Percentiles rank a stretch among this genome's conserved stretches.
Evolutionary conservation across 2,113 vertebrate species (phyloP).

Genomic region (Fulmarus glacialis): DNA sequence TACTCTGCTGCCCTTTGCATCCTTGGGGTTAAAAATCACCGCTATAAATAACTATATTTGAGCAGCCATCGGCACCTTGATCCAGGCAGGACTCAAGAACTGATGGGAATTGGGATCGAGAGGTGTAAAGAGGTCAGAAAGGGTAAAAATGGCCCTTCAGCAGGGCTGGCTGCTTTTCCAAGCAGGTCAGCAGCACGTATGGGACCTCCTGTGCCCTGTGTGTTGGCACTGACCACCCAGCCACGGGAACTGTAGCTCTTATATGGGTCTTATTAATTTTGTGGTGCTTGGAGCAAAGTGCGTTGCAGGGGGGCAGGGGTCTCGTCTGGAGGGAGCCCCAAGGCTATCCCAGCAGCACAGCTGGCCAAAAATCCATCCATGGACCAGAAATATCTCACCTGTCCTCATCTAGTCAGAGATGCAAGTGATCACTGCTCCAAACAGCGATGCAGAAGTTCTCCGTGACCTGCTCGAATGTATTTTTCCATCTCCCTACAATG

Average conservation of each 20-base stretch:
- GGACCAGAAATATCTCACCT: background rate
- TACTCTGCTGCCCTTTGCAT: background rate
- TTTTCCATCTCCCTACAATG: background rate
- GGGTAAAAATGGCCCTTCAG: background rate
- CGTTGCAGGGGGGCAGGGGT: background rate
- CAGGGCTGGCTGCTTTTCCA: background rate
- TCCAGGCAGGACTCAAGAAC: background rate
- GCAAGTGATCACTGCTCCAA: background rate
- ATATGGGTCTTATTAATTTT: background rate
- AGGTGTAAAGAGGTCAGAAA: background rate
- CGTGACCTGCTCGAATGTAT: background rate
- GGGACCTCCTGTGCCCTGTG: background rate
- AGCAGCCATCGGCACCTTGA: background rate
- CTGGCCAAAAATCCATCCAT: background rate
- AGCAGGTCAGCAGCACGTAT: background rate
- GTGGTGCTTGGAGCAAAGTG: background rate
- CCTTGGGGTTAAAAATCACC: background rate
- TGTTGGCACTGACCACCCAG: background rate
- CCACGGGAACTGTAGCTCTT: background rate
- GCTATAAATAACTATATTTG: accelerated
- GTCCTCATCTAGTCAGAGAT: background rate
- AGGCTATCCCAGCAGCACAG: background rate
- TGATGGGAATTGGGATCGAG: background rate
- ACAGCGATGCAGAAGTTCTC: background rate
- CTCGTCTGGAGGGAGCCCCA: background rate